A percentile compares a stretch with the other conserved stretches of the same genome.
These are phyloP conservation scores for Asbolus verrucosus DNA, from an alignment of 1,140 invertebrate species.

Conservation along the genomic window DNA sequence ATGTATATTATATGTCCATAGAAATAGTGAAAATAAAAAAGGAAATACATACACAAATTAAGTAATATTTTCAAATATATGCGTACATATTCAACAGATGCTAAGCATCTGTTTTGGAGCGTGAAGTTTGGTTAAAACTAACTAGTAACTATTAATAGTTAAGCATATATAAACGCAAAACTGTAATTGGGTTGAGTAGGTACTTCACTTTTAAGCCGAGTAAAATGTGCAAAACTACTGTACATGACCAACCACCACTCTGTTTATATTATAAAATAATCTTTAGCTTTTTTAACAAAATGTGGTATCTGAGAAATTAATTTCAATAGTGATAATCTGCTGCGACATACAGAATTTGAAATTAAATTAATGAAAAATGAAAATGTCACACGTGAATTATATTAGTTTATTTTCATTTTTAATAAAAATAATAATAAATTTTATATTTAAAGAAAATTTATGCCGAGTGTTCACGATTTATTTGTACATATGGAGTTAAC, in stretches of 20 bases:
- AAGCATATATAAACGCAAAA: slow-evolving; percentile 13
- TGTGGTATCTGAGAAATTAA: not conserved
- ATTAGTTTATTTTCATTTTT: too few relatives aligned
- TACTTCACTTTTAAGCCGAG: slow-evolving; percentile 6
- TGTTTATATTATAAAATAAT: slow-evolving; percentile 19
- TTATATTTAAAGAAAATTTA: too few relatives aligned
- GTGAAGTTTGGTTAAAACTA: slow-evolving; percentile 19
- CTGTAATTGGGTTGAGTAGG: slow-evolving; percentile 17
- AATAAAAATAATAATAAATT: too few relatives aligned
- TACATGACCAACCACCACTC: not conserved
- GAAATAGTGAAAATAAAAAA: too few relatives aligned
- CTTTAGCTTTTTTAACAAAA: slow-evolving; percentile 13
- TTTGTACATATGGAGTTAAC: too few relatives aligned
- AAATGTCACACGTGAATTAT: too few relatives aligned
- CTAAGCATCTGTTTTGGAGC: not conserved
- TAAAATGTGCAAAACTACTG: not conserved
- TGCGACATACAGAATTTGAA: too few relatives aligned
- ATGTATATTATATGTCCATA: too few relatives aligned
- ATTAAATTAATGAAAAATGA: too few relatives aligned
- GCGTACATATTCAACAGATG: not conserved
- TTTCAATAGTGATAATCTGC: not conserved
- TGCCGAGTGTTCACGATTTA: too few relatives aligned
- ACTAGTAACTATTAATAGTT: slow-evolving; percentile 23
- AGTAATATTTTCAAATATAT: not conserved
- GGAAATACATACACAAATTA: too few relatives aligned